Evolutionary conservation across 2,888 invertebrate species (phyloP).

Genomic region (Danaus chrysippus): DNA sequence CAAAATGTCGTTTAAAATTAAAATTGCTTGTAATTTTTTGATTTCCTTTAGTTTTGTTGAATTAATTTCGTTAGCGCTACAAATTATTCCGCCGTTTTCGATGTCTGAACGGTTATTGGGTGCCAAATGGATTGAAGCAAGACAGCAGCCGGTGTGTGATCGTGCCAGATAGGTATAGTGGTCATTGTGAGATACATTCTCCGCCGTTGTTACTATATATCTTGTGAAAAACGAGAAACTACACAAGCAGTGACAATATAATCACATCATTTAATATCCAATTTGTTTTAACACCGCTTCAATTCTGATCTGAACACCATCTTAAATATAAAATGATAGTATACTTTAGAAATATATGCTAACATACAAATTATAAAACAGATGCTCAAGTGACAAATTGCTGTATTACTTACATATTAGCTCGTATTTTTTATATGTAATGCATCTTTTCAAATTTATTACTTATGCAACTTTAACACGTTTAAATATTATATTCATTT

Average conservation of each 20-base stretch:
- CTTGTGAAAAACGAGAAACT: slow-evolving; percentile 59
- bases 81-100: slow-evolving; percentile 60
- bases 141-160: slow-evolving; percentile 60
- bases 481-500: slow-evolving; percentile 21
- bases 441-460: slow-evolving; percentile 10
- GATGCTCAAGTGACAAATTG: no score
- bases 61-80: slow-evolving; percentile 36
- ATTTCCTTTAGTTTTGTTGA: slow-evolving; percentile 20
- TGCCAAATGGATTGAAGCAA: slow-evolving; percentile 71
- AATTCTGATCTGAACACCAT: no score
- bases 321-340: no score
- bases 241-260: slow-evolving; percentile 27
- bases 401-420: background rate
- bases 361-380: no score
- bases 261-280: slow-evolving; percentile 35
- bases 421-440: background rate
- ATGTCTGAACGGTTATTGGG: slow-evolving; percentile 61
- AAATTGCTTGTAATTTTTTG: slow-evolving; percentile 19
- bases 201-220: slow-evolving; percentile 65
- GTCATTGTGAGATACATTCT: slow-evolving; percentile 68
- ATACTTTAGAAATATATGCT: no score
- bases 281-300: background rate
- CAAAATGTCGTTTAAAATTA: slow-evolving; percentile 14
- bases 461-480: slow-evolving; percentile 18
- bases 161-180: slow-evolving; percentile 61